A percentile compares a stretch with the other conserved stretches of the same genome.
These are phyloP conservation scores for Lithophane semibrunnea DNA, from an alignment of 2,888 invertebrate species.

Conservation along the genomic window DNA sequence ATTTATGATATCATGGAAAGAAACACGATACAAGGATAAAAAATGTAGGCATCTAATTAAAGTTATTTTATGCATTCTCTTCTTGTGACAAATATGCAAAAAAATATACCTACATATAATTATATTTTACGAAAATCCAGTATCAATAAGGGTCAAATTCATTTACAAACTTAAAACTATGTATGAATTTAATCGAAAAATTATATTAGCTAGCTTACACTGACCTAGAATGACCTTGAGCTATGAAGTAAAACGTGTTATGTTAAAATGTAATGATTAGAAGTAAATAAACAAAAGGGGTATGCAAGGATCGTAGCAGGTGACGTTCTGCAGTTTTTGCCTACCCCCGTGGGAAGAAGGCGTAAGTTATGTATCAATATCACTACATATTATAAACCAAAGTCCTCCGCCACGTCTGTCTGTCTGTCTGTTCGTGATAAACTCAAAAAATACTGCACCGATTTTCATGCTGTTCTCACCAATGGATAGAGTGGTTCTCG, in stretches of 20 bases:
- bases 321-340: not conserved
- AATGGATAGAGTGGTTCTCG: too few species aligned
- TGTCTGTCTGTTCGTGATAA: too few species aligned
- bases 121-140: not conserved
- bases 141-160: not conserved
- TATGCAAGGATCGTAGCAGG: not conserved
- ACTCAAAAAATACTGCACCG: too few species aligned
- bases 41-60: not conserved
- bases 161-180: not conserved
- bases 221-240: conserved; percentile 1
- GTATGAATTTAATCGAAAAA: not conserved
- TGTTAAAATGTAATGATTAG: not conserved
- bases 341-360: not conserved
- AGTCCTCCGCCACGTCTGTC: too few species aligned
- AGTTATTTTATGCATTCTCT: not conserved
- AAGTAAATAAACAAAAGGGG: not conserved
- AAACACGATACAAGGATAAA: not conserved
- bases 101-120: not conserved
- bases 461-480: too few species aligned
- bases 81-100: conserved; percentile 7
- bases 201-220: not conserved
- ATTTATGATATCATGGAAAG: not conserved
- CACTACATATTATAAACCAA: too few species aligned
- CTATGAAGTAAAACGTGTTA: too few species aligned
- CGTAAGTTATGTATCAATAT: not conserved